Percentiles rank a stretch among this genome's conserved stretches.
These are phyloP conservation scores for Bubalus kerabau DNA, from an alignment of 2,113 vertebrate species.

Conservation along the genomic window DNA sequence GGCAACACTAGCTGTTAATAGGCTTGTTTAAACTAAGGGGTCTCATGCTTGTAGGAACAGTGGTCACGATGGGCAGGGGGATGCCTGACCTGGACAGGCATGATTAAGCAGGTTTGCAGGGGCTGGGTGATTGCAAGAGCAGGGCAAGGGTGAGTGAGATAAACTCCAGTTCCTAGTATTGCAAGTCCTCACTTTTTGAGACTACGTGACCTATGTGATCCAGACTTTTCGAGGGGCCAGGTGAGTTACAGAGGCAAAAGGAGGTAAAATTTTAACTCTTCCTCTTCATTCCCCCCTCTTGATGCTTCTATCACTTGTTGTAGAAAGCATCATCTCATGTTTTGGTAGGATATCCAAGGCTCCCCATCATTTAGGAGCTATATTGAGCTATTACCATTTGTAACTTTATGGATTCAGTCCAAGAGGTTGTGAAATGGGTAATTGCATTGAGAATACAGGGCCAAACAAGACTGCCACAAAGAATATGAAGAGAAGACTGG, in stretches of 20 bases:
- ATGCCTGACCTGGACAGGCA: background rate
- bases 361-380: background rate
- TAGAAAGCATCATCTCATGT: background rate
- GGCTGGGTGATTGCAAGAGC: background rate
- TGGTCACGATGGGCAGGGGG: background rate
- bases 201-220: rapidly evolving
- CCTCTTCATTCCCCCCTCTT: background rate
- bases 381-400: background rate
- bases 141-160: background rate
- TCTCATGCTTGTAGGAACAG: background rate
- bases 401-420: background rate
- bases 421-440: background rate
- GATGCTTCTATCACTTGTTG: background rate
- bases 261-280: background rate
- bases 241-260: background rate
- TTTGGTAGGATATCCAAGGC: background rate
- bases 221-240: background rate
- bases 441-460: background rate
- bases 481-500: background rate
- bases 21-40: background rate
- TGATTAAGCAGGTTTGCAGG: background rate
- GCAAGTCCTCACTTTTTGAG: background rate
- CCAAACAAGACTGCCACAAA: background rate
- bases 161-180: background rate
- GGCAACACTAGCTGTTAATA: background rate